Evolutionary conservation across 2,888 invertebrate species (phyloP).

Genomic region (Atherix ibis): DNA sequence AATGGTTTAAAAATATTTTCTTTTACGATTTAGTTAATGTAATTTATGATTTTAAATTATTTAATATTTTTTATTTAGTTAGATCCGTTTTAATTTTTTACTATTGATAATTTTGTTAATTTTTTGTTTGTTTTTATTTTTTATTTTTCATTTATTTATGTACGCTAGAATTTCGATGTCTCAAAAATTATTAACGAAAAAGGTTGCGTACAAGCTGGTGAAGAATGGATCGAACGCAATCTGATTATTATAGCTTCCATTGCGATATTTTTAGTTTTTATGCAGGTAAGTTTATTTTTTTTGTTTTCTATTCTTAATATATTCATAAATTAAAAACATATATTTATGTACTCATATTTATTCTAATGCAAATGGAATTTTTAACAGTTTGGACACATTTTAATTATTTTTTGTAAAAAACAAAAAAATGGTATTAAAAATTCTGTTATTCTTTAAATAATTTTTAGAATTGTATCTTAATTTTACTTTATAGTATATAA

Average conservation of each 20-base stretch:
- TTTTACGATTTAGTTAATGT: constrained; percentile 6
- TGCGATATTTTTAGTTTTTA: constrained; percentile 76
- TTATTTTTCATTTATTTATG: constrained; percentile 12
- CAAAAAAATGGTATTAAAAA: no score
- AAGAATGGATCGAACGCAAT: constrained; percentile 91
- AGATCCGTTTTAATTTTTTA: no score
- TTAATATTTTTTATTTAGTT: constrained; percentile 2
- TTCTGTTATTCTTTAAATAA: no score
- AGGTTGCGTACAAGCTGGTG: constrained; percentile 86
- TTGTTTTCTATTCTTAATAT: constrained; percentile 11
- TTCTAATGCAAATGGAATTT: no score
- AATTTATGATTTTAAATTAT: constrained; percentile 1
- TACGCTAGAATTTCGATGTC: constrained; percentile 53
- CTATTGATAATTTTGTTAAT: constrained; percentile 16
- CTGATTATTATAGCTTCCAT: constrained; percentile 81
- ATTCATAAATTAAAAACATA: not conserved
- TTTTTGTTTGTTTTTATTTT: constrained; percentile 20
- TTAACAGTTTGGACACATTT: no score
- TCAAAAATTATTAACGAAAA: constrained; percentile 78
- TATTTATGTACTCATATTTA: not conserved
- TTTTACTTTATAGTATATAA: no score
- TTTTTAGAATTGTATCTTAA: no score
- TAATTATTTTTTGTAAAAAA: no score
- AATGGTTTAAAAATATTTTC: constrained; percentile 9
- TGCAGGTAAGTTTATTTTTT: constrained; percentile 59